Base-by-base conservation (phyloP, 1,140 invertebrate genomes). In the Drosophila sulfurigaster region DNA sequence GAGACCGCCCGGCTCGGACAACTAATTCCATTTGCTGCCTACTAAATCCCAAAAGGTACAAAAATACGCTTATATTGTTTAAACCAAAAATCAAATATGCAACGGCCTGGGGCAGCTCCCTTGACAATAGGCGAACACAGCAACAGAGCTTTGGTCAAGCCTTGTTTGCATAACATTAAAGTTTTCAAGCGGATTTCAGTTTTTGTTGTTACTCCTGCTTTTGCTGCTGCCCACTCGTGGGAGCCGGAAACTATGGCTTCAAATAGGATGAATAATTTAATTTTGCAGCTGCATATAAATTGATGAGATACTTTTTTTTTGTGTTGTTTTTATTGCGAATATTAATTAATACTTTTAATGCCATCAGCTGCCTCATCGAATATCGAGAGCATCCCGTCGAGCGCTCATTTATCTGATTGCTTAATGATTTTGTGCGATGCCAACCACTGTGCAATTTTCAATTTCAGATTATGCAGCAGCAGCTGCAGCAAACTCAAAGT, bases 11-110 rank as follows among this genome's bases (percentile, higher is more conserved):
- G 62, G 38, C n/a, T 52, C 62, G 62, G 38, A 63, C 69, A 81
- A 78, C 82, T 87, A 88, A 87, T 80, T 78, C 83, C 83, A 87
- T 87, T 87, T 80, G 80, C 70, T 63, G 60, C 43, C 43, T 49
- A 43, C 25, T 58, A 78, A 88, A 62, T 79, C 69, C 79, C 80
- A 71, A 71, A 71, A 79, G 76, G 72, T 75, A 56, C 8, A 66
- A 77, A 77, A 87, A 77, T 32, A 30, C 15, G 70, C 70, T 71
- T 68, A 49, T 70, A 65, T 85, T 86, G 82, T 81, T 81, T 79
- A 69, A 82, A 54, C 60, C 73, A 70, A 75, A 78, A 75, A 80
- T 87, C 83, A 87, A 88, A 88, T 88, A 82, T 87, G 72, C 83
- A 88, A 74, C 63, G 63, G 60, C 20, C 64, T 56, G 57, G 45